Evolutionary conservation across 2,113 vertebrate genomes (phyloP).

Genomic region (Numida meleagris): DNA sequence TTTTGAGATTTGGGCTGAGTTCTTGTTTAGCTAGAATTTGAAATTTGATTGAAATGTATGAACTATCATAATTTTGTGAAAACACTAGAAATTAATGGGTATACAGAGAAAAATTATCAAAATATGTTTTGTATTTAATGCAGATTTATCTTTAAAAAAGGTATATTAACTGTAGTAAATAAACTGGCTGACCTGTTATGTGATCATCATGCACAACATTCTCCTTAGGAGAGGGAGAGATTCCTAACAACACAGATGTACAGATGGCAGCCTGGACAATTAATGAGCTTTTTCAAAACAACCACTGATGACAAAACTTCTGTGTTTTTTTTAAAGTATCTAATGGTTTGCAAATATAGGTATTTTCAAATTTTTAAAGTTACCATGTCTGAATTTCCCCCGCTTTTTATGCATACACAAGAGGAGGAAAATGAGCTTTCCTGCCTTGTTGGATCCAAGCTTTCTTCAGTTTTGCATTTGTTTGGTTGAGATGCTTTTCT

Average conservation of each 20-base stretch:
- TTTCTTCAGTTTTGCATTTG: conserved; percentile 26
- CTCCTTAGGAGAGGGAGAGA: background rate
- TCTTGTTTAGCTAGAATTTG: background rate
- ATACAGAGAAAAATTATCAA: background rate
- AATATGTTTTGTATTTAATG: background rate
- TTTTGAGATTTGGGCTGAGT: background rate
- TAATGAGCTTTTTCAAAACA: background rate
- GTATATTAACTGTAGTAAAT: background rate
- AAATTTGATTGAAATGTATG: background rate
- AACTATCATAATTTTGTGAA: background rate
- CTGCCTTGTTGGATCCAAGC: background rate
- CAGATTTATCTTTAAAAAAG: background rate
- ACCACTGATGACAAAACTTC: background rate
- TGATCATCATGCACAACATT: background rate
- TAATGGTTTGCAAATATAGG: background rate
- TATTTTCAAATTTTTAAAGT: background rate
- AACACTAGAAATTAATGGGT: background rate
- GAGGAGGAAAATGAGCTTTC: conserved; percentile 5
- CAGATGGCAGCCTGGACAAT: background rate
- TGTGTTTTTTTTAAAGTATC: background rate
- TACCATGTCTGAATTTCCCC: background rate
- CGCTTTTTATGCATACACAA: background rate
- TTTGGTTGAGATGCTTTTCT: background rate
- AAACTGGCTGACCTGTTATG: background rate
- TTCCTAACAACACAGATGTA: background rate